Evolutionary conservation across 37 sponge, comb jelly and placozoan species (phyloP).

Genomic region (Hormiphora californensis): DNA sequence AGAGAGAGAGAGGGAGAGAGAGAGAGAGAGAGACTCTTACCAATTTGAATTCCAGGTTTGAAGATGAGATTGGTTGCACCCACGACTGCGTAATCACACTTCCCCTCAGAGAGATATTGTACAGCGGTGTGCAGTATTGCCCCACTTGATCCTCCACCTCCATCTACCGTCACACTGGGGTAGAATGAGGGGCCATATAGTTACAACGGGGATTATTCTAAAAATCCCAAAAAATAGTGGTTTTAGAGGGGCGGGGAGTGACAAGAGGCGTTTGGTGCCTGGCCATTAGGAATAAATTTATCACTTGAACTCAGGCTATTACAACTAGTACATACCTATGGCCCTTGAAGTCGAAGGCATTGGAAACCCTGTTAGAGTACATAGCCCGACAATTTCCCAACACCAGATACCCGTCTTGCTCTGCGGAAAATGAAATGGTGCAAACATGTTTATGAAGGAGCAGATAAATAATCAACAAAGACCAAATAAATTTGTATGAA

Average conservation of each 20-base stretch:
- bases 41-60: conserved; percentile 23
- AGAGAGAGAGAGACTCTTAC: neutral
- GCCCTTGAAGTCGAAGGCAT: conserved; percentile 34
- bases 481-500: neutral
- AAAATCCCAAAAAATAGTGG: too few relatives aligned
- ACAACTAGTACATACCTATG: neutral
- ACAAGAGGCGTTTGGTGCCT: too few relatives aligned
- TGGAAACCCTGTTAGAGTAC: neutral
- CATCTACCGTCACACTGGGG: conserved; percentile 25
- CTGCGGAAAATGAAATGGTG: neutral
- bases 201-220: too few relatives aligned
- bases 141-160: conserved; percentile 18
- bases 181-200: neutral
- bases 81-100: neutral
- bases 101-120: neutral
- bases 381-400: conserved; percentile 19
- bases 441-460: neutral
- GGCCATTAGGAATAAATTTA: too few relatives aligned
- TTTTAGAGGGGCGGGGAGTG: too few relatives aligned
- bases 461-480: neutral
- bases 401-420: conserved; percentile 16
- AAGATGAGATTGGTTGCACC: conserved; percentile 28
- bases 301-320: neutral
- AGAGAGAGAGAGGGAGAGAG: too few relatives aligned
- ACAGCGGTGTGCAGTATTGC: neutral